Conservation (phyloP, 2,888 invertebrate genomes). For the Dicycla oo region DNA sequence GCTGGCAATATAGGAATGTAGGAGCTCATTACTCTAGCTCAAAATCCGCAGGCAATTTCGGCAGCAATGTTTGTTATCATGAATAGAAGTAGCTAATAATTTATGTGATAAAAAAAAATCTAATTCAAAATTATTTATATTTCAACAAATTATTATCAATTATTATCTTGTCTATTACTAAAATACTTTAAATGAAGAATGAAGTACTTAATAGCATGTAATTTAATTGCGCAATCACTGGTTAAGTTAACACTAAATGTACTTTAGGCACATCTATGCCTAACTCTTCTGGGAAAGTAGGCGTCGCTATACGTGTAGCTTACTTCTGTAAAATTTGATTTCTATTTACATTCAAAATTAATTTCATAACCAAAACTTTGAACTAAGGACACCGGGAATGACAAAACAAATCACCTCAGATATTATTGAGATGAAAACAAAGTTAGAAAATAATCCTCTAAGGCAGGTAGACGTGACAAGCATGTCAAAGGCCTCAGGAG, state of each 20-base stretch:
- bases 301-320: too few relatives aligned
- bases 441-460: constrained; percentile 37
- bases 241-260: too few relatives aligned
- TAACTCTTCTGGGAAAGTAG: too few relatives aligned
- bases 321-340: background rate
- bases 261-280: too few relatives aligned
- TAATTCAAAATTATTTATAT: too few relatives aligned
- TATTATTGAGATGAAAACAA: constrained; percentile 28
- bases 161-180: too few relatives aligned
- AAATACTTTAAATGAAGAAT: too few relatives aligned
- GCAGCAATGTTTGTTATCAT: constrained; percentile 23
- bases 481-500: constrained; percentile 23
- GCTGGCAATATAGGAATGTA: background rate
- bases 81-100: background rate
- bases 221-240: too few relatives aligned
- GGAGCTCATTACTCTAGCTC: constrained; percentile 23
- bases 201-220: too few relatives aligned
- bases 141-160: background rate
- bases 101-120: too few relatives aligned
- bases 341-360: background rate
- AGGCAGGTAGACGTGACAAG: constrained; percentile 32
- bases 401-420: constrained; percentile 2
- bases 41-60: constrained; percentile 33
- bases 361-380: background rate
- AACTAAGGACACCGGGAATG: background rate